Evolutionary conservation across 2,113 vertebrate species (phyloP).

Genomic region (Spea multiplicata): DNA sequence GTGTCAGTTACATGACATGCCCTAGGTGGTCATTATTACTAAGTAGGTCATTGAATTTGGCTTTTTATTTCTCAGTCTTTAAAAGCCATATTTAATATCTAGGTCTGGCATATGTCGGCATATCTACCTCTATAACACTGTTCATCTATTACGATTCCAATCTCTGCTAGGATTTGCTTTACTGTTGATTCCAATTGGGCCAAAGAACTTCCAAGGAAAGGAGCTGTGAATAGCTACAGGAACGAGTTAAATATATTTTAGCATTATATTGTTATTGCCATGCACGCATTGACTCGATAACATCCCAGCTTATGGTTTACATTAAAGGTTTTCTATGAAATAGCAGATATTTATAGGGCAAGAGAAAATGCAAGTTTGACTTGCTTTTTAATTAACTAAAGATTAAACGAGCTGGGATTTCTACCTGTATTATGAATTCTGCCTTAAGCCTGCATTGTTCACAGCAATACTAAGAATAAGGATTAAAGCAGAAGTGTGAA

Average conservation of each 20-base stretch:
- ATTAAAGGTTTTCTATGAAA: not conserved
- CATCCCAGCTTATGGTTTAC: not conserved
- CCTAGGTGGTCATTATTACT: too few species aligned
- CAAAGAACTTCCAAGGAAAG: constrained; percentile 8
- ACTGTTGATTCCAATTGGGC: not conserved
- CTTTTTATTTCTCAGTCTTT: too few species aligned
- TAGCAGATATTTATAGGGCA: not conserved
- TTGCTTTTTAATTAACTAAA: not conserved
- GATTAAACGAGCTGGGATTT: not conserved
- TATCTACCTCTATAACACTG: not conserved
- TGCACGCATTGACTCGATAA: not conserved
- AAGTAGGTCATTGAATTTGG: too few species aligned
- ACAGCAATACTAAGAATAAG: not conserved
- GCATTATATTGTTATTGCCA: not conserved
- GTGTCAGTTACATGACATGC: too few species aligned
- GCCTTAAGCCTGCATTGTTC: not conserved
- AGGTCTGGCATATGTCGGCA: not conserved
- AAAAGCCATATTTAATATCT: too few species aligned
- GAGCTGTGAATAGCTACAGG: not conserved
- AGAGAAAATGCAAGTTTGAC: too few species aligned
- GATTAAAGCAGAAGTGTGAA: not conserved
- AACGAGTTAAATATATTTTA: not conserved
- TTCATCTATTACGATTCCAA: constrained; percentile 14
- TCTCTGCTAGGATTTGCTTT: not conserved
- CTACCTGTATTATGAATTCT: not conserved